Evolutionary conservation across 2,113 vertebrate genomes (phyloP).

Genomic region (Cardinalis cardinalis): DNA sequence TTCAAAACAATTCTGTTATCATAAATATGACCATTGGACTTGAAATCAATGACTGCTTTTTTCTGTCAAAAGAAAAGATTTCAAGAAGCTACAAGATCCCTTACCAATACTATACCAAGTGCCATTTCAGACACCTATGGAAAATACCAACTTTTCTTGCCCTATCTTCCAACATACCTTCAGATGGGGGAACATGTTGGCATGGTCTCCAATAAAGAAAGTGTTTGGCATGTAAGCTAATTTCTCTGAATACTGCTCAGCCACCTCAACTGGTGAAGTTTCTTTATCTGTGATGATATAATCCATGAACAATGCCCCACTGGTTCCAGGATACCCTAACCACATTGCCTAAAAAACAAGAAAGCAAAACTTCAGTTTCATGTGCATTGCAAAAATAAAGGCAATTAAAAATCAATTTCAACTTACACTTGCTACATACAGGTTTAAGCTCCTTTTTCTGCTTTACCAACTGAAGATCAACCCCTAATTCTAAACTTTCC

Average conservation of each 20-base stretch:
- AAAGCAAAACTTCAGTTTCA: background rate
- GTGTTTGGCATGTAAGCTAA: slow-evolving; percentile 97
- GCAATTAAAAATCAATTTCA: background rate
- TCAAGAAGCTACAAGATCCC: background rate
- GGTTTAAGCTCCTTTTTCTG: background rate
- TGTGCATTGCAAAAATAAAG: background rate
- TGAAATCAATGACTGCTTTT: slow-evolving; percentile 99
- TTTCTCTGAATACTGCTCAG: slow-evolving; percentile 97
- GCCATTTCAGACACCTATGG: background rate
- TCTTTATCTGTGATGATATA: slow-evolving; percentile 96
- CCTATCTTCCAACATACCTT: slow-evolving; percentile 76
- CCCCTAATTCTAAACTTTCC: background rate
- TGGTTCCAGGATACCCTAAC: slow-evolving; percentile 97
- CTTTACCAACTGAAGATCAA: background rate
- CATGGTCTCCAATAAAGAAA: slow-evolving; percentile 98
- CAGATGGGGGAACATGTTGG: slow-evolving; percentile 98
- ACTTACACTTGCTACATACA: background rate
- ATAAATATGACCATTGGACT: slow-evolving; percentile 98
- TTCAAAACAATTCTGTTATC: slow-evolving; percentile 98
- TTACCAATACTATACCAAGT: background rate
- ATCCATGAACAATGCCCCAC: slow-evolving; percentile 96
- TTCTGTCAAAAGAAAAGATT: slow-evolving; percentile 74
- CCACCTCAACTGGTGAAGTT: slow-evolving; percentile 92
- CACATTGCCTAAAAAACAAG: slow-evolving; percentile 86
- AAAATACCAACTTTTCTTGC: background rate